These are phyloP conservation scores for Diplogasteroides magnus DNA, from an alignment of 1,140 invertebrate species.

Conservation along the genomic window DNA sequence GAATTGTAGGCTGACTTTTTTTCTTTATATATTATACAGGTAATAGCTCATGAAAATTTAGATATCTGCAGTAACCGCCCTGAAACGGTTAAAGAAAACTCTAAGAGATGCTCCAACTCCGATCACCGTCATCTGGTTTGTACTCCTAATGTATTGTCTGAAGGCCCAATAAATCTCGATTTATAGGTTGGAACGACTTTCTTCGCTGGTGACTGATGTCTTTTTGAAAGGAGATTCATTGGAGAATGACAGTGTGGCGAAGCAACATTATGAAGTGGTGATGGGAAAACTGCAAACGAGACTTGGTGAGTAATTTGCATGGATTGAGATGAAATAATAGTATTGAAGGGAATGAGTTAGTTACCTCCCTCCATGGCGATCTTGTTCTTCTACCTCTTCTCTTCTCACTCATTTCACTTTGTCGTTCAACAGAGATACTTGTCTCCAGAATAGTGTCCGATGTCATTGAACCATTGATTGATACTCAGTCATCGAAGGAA, in stretches of 20 bases:
- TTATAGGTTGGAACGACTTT: not conserved
- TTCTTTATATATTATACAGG: no score
- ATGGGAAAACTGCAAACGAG: not conserved
- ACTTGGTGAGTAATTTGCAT: not conserved
- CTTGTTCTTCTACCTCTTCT: not conserved
- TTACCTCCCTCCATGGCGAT: not conserved
- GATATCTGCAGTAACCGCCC: no score
- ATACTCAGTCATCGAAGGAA: no score
- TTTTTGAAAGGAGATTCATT: not conserved
- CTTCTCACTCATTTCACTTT: not conserved
- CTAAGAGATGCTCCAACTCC: no score
- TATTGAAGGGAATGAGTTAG: not conserved
- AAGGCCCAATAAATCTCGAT: no score
- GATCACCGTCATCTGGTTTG: no score
- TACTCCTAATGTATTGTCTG: no score
- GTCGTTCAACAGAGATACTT: not conserved
- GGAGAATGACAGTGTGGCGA: not conserved
- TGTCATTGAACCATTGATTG: not conserved
- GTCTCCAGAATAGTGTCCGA: not conserved
- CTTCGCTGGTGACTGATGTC: not conserved
- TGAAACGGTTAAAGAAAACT: no score
- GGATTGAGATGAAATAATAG: not conserved
- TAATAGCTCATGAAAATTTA: no score
- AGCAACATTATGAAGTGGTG: not conserved
- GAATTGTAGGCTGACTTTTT: no score